Base-by-base conservation (phyloP, 2,113 vertebrate genomes). In the Phrynosoma blainvillii region DNA sequence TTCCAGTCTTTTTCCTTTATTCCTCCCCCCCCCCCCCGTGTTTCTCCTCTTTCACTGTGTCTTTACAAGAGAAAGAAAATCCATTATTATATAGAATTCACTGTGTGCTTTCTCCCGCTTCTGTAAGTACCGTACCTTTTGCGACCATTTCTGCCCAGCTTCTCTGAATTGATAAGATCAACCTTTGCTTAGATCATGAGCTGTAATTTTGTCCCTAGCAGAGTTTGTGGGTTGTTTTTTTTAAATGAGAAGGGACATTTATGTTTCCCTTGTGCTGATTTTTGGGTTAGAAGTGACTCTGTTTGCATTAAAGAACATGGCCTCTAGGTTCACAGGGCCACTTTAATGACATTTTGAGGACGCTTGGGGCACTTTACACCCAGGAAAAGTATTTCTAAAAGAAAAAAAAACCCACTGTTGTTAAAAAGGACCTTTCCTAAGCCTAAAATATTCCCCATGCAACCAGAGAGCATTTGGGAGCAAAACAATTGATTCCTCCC, bases 71-170 rank as follows among this genome's bases (percentile, higher is more conserved):
- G 11, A 8, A 88, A 42, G 89, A 85, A 79, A 13, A 52, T 30
- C 93, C 78, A 32, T 94, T 90, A 86, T 74, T 71, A 88, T 93
- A 86, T 87, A 90, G 91, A 87, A 90, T 92, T 91, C 84, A 89
- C 89, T 79, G 36, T 0, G 0, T 68, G 75, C 70, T 0, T 0
- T 73, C 76, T 56, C 54, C 73, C 12, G 21, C 0, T 59, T 47
- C 78, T 82, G 71, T 32, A 70, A 89, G 92, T 40, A 30, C 86
- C 82, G 92, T 40, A 30, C 86, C 82, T 32, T 92, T 84, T 81
- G 12, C 27, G 71, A 59, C 21, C 23, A 30, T 84, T 79, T 88
- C 78, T 75, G 79, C 16, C 16, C 30, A 66, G 79, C 56, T 88
- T 79, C 80, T 87, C 32, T 42, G 82, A 84, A 42, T 9, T 73